Percentiles rank a stretch among this genome's conserved stretches.
These are phyloP conservation scores for Lasioglossum villosulum DNA, from an alignment of 2,888 invertebrate species.

Conservation along the genomic window DNA sequence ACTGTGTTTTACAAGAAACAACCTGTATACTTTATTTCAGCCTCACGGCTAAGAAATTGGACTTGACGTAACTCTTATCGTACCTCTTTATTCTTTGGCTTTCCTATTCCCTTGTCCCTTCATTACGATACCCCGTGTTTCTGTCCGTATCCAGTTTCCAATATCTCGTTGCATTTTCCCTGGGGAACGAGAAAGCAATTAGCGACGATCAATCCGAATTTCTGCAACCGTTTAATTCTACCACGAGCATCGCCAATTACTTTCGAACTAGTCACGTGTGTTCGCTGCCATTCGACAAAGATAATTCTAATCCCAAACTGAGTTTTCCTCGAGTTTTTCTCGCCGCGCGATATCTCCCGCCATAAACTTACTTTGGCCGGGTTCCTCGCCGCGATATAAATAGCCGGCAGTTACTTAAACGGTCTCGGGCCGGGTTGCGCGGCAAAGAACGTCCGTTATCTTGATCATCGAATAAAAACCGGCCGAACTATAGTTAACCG, in stretches of 20 bases:
- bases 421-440: background rate
- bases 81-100: too few relatives aligned
- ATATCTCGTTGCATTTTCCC: background rate
- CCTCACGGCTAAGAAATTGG: too few relatives aligned
- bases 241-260: constrained; percentile 4
- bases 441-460: constrained; percentile 48
- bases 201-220: background rate
- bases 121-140: too few relatives aligned
- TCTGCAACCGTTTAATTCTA: constrained; percentile 23
- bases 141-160: too few relatives aligned
- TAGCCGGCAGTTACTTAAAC: constrained; percentile 38
- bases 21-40: too few relatives aligned
- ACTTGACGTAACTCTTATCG: too few relatives aligned
- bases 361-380: constrained; percentile 44
- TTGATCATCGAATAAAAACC: constrained; percentile 58
- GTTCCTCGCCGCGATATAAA: constrained; percentile 39
- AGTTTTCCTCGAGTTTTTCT: constrained; percentile 21
- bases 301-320: background rate
- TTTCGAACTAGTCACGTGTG: background rate
- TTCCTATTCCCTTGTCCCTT: too few relatives aligned
- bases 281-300: background rate
- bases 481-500: constrained; percentile 22
- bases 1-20: too few relatives aligned
- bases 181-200: background rate
- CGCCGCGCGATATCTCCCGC: constrained; percentile 35